Percentiles rank a stretch among this genome's conserved stretches.
Conservation (phyloP, 2,888 invertebrate species). For the Eupsilia transversa region DNA sequence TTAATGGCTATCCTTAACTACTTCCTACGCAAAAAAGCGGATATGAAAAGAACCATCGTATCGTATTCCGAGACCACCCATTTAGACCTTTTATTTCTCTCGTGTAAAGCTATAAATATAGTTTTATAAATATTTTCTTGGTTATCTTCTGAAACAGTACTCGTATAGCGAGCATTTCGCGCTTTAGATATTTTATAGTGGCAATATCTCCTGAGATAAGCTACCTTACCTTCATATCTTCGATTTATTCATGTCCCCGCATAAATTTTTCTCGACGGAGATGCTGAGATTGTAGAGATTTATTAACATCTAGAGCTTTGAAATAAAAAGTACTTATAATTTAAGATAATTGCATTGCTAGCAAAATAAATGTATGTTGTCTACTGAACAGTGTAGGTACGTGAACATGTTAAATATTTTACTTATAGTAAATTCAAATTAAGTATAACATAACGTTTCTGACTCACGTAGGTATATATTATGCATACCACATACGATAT, state of each 20-base stretch:
- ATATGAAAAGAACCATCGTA: slow-evolving; percentile 38
- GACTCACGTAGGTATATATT: background rate
- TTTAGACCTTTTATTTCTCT: slow-evolving; percentile 51
- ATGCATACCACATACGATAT: background rate
- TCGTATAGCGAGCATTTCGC: slow-evolving; percentile 70
- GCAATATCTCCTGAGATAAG: slow-evolving; percentile 86
- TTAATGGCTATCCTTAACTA: slow-evolving; percentile 46
- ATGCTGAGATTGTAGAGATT: slow-evolving; percentile 64
- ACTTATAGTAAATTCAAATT: background rate
- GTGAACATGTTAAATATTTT: background rate
- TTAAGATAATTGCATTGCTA: slow-evolving; percentile 19
- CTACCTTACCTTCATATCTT: slow-evolving; percentile 84
- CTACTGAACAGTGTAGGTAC: background rate
- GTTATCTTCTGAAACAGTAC: slow-evolving; percentile 71
- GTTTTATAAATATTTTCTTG: slow-evolving; percentile 68
- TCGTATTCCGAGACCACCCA: slow-evolving; percentile 54
- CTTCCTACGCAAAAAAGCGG: slow-evolving; percentile 52
- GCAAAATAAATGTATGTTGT: slow-evolving; percentile 14
- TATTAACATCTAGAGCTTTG: slow-evolving; percentile 43
- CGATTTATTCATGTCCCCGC: slow-evolving; percentile 88
- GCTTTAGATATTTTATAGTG: slow-evolving; percentile 83
- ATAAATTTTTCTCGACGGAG: slow-evolving; percentile 82
- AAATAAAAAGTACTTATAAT: slow-evolving; percentile 33
- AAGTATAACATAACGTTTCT: background rate
- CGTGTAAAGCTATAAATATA: slow-evolving; percentile 62